Evolutionary conservation across 2,113 vertebrate genomes (phyloP).

Genomic region (Leuciscus idus): DNA sequence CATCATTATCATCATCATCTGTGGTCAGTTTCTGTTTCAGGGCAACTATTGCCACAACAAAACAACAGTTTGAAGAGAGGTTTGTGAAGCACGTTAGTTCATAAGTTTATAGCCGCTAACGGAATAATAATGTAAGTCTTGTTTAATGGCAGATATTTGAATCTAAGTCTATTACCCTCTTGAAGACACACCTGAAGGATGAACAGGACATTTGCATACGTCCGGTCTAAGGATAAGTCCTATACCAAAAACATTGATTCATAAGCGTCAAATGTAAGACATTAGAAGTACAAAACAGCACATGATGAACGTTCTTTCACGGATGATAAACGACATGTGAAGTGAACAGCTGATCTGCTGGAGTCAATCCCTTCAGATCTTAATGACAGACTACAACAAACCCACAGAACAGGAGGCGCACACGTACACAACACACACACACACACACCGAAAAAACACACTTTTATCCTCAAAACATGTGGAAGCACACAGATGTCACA

Average conservation of each 20-base stretch:
- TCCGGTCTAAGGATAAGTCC: not conserved
- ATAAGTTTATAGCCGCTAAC: too few species aligned
- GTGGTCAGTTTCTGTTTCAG: not conserved
- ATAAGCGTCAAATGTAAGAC: not conserved
- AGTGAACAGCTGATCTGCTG: conserved; percentile 41
- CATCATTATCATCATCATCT: not conserved
- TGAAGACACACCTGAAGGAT: too few species aligned
- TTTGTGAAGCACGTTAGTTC: too few species aligned
- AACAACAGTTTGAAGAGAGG: not conserved
- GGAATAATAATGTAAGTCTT: too few species aligned
- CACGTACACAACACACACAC: not conserved
- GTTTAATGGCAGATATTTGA: too few species aligned
- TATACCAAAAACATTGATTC: not conserved
- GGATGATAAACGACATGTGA: not conserved
- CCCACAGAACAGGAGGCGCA: conserved; percentile 15
- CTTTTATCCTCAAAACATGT: conserved; percentile 19
- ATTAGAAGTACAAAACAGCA: not conserved
- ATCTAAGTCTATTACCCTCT: too few species aligned
- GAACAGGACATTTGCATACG: too few species aligned
- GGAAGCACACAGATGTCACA: conserved; percentile 45
- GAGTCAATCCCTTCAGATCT: conserved; percentile 49
- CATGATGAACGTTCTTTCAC: not conserved
- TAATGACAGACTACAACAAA: conserved; percentile 54
- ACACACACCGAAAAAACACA: not conserved
- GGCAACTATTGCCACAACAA: not conserved